Base-by-base conservation (phyloP, 2,113 vertebrate species). In the Herpailurus yagouaroundi region DNA sequence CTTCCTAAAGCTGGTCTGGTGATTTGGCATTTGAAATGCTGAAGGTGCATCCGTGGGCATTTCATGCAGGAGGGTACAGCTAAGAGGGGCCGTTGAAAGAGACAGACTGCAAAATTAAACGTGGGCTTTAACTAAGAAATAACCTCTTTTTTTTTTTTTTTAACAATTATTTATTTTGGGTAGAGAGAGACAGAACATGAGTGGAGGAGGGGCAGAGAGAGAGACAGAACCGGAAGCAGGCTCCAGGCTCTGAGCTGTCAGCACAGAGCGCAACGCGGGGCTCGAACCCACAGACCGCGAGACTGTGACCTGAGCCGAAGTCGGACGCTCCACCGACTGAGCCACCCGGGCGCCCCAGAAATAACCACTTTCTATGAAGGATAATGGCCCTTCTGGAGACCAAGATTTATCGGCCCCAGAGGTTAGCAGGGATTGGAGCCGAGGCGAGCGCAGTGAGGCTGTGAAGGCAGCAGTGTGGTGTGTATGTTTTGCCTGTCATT, bases 341-440 rank as follows among this genome's bases (percentile, higher is more conserved):
- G 45, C 45, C 45, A 8, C 45, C 45, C 7, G 7, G 45, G 45
- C 7, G 1, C 45, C 45, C 45, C 45, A 98, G 98, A 99, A 99
- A 98, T 98, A 98, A 98, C 98, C 97, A 93, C 98, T 98, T 98
- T 95, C 98, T 98, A 96, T 98, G 98, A 98, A 98, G 98, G 98
- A 98, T 98, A 98, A 98, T 98, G 98, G 96, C 97, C 98, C 83
- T 98, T 98, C 98, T 94, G 63, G 98, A 98, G 98, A 96, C 97
- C 95, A 96, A 98, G 98, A 98, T 99, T 98, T 98, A 99, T 99
- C 97, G 98, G 98, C 98, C 97, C 95, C 80, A 85, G 97, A 97
- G 96, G 97, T 98, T 98, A 97, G 96, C 89, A 96, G 98, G 97
- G 98, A 98, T 96, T 81, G 97, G 97, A 98, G 96, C 97, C 97